Percentiles rank a stretch among this genome's conserved stretches.
These are phyloP conservation scores for Tenthredo notha DNA, from an alignment of 2,888 invertebrate species.

Conservation along the genomic window DNA sequence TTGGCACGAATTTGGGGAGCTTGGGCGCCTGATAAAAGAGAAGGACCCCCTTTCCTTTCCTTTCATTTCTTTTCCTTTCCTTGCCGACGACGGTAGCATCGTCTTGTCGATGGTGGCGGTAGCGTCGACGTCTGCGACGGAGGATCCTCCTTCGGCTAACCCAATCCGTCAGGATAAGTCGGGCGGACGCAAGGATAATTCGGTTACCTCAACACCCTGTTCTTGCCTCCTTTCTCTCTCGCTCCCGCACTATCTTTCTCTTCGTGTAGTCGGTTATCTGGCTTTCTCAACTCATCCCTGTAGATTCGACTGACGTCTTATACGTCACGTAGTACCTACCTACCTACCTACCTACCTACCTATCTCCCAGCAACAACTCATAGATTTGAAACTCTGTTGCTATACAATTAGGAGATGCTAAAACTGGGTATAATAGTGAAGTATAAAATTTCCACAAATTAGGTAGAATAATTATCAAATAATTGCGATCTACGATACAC, in stretches of 20 bases:
- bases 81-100: background rate
- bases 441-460: background rate
- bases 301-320: slow-evolving; percentile 7
- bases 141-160: slow-evolving; percentile 59
- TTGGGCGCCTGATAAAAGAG: background rate
- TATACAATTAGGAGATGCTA: background rate
- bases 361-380: background rate
- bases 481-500: background rate
- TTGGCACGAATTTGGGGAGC: slow-evolving; percentile 40
- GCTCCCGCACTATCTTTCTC: background rate
- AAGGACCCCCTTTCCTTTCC: background rate
- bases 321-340: background rate
- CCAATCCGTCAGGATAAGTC: slow-evolving; percentile 69
- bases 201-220: slow-evolving; percentile 59
- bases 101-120: background rate
- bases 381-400: background rate
- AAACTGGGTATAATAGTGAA: background rate
- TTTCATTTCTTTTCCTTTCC: background rate
- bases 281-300: background rate
- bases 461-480: too few relatives aligned
- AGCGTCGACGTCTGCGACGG: background rate
- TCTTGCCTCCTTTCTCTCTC: background rate
- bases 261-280: slow-evolving; percentile 6
- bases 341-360: background rate
- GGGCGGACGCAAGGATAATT: slow-evolving; percentile 66